Evolutionary conservation across 2,797 vertebrate genomes (phyloP), one percentile per base, ranked within the genome.

Genomic region (Xenentodon cancila): DNA sequence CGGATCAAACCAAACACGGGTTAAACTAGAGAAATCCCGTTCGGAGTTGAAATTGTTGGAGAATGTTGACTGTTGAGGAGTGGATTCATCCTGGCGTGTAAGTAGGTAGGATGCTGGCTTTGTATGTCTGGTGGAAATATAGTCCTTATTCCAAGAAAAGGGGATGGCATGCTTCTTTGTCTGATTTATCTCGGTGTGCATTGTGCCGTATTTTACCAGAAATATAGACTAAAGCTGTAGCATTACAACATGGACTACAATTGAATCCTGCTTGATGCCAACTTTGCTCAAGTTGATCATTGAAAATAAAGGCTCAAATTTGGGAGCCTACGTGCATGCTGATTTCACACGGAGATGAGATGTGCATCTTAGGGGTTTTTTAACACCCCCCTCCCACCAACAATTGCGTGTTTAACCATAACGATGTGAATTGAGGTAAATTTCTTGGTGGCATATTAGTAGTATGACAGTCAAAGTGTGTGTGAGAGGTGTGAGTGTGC

Each of bases 91-190:
- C 68, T 68, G 61, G 21, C 66, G 79, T 71, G 59, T 71, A 88
- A 88, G 89, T 91, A 87, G 85, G 32, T 86, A 59, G 27, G 58
- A 54, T 79, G 52, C 58, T 80, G 73, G 27, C 22, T 73, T 58
- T 50, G 1, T 34, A 19, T 18, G 49, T 20, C 8, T 12, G 4
- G 18, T 47, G 45, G 18, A 21, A 13, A 47, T 21, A 19, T 46
- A 12, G 34, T 37, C 34, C 34, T 12, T 37, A 37, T 37, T 37
- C 11, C 5, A 37, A 37, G 7, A 8, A 30, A 8, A 8, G 5
- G 30, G 30, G 30, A 13, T 37, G 12, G 19, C 45, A 20, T 9
- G 44, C 12, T 47, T 47, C 20, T 47, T 47, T 20, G 7, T 18
- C n/a, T 44, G 16, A 20, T 47, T 11, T 47, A 21, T 47, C 19